Evolutionary conservation across 1,140 invertebrate species (phyloP), one percentile per base, ranked within the genome.

Genomic region (Agrilus planipennis): DNA sequence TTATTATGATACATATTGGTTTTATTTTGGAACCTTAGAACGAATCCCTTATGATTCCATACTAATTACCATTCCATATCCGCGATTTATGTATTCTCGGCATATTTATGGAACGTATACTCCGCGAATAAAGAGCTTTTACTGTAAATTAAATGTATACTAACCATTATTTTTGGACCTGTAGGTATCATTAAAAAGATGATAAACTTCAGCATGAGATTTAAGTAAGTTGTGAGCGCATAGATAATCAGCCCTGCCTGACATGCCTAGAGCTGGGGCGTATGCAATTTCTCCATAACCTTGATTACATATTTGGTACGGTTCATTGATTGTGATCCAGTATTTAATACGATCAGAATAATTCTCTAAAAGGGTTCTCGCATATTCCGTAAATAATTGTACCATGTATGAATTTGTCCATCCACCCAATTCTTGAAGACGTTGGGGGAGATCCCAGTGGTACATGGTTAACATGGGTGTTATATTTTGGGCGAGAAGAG

Each of bases 381-480:
- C 58, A 39, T 58, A 63, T 7, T 55, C 50, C 18, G 41, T 49
- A 46, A 57, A 61, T 21, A 47, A 52, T 27, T 54, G 47, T 15
- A 49, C 54, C 11, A 61, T 35, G 6, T 41, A 27, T 11, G 43
- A 46, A 42, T 58, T 61, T 19, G 46, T 18, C 49, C 49, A 57
- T 11, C 58, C 55, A 7, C 58, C 58, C 9, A 55, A 23, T 11
- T 58, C 52, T 41, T 58, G 44, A 1, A 61, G 34, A 2, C 43
- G 29, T 41, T 59, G 48, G 1, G 58, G 61, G 18, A 40, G 28
- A 37, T 51, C 49, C 40, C 46, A 48, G 22, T 48, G 46, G 32
- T 25, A 51, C 21, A 49, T 11, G 9, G 46, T 72, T 53, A 79
- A 73, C 60, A 78, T 58, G 2, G 77, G 75, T 47, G 70, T 56